Percentiles rank a stretch among this genome's conserved stretches.
Conservation (phyloP, 2,113 vertebrate genomes). For the Microcebus jonahi region DNA sequence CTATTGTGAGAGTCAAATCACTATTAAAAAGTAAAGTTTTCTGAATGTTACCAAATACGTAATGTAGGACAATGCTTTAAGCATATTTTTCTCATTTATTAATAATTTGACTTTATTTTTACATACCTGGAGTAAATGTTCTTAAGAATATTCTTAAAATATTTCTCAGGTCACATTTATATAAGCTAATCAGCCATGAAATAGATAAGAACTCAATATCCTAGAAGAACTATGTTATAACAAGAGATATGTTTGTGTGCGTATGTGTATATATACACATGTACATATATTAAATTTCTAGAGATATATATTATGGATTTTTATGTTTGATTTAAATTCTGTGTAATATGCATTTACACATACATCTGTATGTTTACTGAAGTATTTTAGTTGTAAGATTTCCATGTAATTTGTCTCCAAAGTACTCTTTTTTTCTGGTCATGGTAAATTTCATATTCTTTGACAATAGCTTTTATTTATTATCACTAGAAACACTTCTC, state of each 20-base stretch:
- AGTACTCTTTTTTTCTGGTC: constrained; percentile 10
- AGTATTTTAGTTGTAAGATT: constrained; percentile 22
- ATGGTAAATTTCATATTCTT: constrained; percentile 40
- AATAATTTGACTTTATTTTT: neutral
- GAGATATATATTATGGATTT: neutral
- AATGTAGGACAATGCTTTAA: neutral
- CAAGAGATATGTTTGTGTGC: neutral
- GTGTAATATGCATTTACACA: neutral
- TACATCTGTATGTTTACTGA: neutral
- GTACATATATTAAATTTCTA: constrained; percentile 6
- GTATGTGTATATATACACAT: neutral
- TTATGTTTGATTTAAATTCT: constrained; percentile 41
- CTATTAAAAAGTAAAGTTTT: neutral
- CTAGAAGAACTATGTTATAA: neutral
- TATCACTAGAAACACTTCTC: constrained; percentile 48
- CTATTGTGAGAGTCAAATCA: neutral
- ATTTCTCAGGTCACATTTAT: neutral
- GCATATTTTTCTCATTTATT: neutral
- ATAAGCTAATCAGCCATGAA: neutral
- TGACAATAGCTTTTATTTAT: constrained; percentile 56
- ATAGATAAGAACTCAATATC: constrained; percentile 1
- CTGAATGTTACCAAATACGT: neutral
- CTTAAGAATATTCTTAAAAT: neutral
- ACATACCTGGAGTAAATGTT: neutral
- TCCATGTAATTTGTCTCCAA: constrained; percentile 29